A percentile compares a stretch with the other conserved stretches of the same genome.
Evolutionary conservation across 2,113 vertebrate genomes (phyloP).

Genomic region (Myotis brandtii): DNA sequence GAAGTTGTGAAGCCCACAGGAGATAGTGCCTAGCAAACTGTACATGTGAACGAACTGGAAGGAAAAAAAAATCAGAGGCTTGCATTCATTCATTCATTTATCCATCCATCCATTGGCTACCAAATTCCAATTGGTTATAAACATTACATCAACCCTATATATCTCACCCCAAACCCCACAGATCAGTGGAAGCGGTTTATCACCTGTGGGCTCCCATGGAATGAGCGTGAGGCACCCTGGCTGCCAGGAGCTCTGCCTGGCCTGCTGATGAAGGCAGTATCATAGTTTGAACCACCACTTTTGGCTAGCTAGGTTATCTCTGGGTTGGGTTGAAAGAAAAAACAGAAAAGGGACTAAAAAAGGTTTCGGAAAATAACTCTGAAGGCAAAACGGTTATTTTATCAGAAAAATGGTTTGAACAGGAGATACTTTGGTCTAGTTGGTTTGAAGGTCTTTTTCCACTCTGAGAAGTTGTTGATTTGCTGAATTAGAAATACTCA

Average conservation of each 20-base stretch:
- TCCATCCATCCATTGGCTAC: not conserved
- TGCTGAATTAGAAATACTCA: not conserved
- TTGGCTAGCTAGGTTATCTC: not conserved
- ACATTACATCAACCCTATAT: not conserved
- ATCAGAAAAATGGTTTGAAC: not conserved
- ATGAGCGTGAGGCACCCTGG: not conserved
- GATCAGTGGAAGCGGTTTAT: not conserved
- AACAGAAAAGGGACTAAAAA: not conserved
- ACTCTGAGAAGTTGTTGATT: slow-evolving; percentile 17
- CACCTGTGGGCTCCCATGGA: not conserved
- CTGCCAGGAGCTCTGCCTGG: not conserved
- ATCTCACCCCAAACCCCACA: not conserved
- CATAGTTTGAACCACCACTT: not conserved
- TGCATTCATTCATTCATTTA: not conserved
- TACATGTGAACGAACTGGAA: not conserved
- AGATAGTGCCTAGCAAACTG: not conserved
- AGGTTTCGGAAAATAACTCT: not conserved
- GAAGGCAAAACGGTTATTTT: not conserved
- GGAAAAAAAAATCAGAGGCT: not conserved
- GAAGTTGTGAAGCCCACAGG: not conserved
- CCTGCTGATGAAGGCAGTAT: not conserved
- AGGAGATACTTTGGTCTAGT: not conserved
- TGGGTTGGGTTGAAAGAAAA: not conserved
- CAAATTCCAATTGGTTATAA: not conserved
- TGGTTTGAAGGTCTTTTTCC: not conserved